These are phyloP conservation scores for Percina caprodes DNA, from an alignment of 2,113 vertebrate genomes.

Conservation along the genomic window DNA sequence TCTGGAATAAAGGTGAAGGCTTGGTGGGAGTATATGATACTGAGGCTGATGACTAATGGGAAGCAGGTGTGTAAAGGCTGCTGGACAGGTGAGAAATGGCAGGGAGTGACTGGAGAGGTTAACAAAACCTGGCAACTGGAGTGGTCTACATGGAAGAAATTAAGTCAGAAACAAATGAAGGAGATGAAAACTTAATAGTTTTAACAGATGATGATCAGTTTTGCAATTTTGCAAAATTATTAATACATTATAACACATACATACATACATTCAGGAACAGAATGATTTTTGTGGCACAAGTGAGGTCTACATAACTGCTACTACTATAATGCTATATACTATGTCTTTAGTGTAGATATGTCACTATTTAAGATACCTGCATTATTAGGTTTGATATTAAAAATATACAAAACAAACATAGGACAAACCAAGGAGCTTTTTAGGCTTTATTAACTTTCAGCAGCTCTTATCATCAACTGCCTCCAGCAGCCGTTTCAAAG, in stretches of 20 bases:
- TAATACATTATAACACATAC: no score
- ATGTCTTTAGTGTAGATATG: not conserved
- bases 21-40: not conserved
- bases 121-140: constrained; percentile 7
- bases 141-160: no score
- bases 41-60: constrained; percentile 2
- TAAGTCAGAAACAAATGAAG: not conserved
- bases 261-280: not conserved
- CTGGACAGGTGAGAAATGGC: constrained; percentile 11
- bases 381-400: not conserved
- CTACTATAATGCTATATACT: not conserved
- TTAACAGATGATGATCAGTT: not conserved
- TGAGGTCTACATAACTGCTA: not conserved
- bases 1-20: not conserved
- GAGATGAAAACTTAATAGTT: not conserved
- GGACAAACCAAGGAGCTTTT: not conserved
- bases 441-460: not conserved
- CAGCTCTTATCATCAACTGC: constrained; percentile 1
- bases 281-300: not conserved
- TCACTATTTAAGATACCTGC: not conserved
- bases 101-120: not conserved
- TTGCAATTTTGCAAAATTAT: no score
- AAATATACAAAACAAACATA: not conserved
- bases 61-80: constrained; percentile 17
- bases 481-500: not conserved